phyloP scores from a whole-genome alignment of 2,113 vertebrate species.

The Solea solea region DNA sequence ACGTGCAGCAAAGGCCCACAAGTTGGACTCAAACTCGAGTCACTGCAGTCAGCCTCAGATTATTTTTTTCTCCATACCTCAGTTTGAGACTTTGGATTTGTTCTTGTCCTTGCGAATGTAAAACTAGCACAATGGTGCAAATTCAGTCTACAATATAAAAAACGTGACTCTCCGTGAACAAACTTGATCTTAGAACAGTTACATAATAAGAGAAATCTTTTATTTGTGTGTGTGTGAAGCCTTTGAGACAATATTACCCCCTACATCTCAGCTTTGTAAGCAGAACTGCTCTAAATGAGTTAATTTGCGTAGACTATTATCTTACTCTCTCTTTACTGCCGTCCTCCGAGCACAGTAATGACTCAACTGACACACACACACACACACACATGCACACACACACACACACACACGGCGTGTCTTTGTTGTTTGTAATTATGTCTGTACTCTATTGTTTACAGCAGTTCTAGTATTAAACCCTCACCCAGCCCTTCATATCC shows the following conservation, averaged over 20 bases:
- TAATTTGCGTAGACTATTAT: slow-evolving; percentile 47
- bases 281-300: slow-evolving; percentile 39
- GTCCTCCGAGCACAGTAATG: slow-evolving; percentile 30
- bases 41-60: too few relatives aligned
- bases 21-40: too few relatives aligned
- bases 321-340: slow-evolving; percentile 33
- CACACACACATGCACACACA: background rate
- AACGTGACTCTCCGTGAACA: background rate
- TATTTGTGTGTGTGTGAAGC: slow-evolving; percentile 11
- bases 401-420: background rate
- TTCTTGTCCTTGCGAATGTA: too few relatives aligned
- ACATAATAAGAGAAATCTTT: slow-evolving; percentile 41
- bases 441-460: slow-evolving; percentile 35
- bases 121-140: background rate
- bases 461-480: slow-evolving; percentile 32
- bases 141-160: background rate
- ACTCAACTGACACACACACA: background rate
- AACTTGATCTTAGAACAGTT: background rate
- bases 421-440: slow-evolving; percentile 9
- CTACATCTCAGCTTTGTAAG: slow-evolving; percentile 33
- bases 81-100: too few relatives aligned
- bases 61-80: too few relatives aligned
- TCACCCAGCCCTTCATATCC: slow-evolving; percentile 38
- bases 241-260: slow-evolving; percentile 44
- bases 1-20: too few relatives aligned